Evolutionary conservation across 2,113 vertebrate genomes (phyloP).

Genomic region (Sula dactylatra): DNA sequence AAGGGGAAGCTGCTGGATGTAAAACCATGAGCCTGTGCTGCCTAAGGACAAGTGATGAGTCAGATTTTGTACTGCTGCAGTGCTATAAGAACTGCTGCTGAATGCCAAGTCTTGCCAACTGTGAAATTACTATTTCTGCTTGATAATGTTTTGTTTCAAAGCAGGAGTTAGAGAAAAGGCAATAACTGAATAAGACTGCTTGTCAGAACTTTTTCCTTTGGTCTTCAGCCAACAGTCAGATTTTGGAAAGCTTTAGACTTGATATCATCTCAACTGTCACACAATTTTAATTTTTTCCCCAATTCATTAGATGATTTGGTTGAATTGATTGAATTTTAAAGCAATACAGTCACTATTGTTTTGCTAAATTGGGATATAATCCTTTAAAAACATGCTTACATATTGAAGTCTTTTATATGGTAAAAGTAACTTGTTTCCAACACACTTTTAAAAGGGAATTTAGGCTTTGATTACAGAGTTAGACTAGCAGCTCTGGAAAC

Average conservation of each 20-base stretch:
- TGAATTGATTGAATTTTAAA: not conserved
- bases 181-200: not conserved
- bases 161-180: slow-evolving; percentile 16
- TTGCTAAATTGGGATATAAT: not conserved
- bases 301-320: not conserved
- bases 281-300: not conserved
- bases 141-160: slow-evolving; percentile 33
- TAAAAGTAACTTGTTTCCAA: not conserved
- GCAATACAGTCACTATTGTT: not conserved
- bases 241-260: not conserved
- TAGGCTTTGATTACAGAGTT: not conserved
- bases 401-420: not conserved
- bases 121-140: slow-evolving; percentile 67
- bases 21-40: not conserved
- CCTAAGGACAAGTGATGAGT: not conserved
- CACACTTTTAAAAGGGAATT: not conserved
- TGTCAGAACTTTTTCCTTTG: slow-evolving; percentile 14
- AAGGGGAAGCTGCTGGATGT: not conserved
- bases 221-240: not conserved
- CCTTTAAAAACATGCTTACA: not conserved
- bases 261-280: not conserved
- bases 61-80: not conserved
- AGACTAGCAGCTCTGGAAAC: not conserved
- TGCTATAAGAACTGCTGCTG: not conserved
- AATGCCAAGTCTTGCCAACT: slow-evolving; percentile 49